Evolutionary conservation across 2,797 vertebrate genomes (phyloP).

Genomic region (Danionella dracula): DNA sequence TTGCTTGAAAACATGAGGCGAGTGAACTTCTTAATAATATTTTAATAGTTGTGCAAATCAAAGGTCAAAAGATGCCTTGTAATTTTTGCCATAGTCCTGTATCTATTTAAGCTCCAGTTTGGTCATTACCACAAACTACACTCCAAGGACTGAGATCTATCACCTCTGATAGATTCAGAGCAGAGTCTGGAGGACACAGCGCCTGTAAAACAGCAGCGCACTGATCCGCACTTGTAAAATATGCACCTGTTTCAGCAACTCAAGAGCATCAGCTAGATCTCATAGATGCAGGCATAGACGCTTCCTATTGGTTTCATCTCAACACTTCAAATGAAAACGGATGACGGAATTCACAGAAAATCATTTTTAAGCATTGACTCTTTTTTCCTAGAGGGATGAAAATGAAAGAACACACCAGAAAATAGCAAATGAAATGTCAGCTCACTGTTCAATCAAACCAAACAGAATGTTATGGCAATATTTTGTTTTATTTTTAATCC

Average conservation of each 20-base stretch:
- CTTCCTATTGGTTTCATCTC: background rate
- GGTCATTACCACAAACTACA: constrained; percentile 25
- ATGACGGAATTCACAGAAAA: background rate
- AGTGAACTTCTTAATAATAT: no score
- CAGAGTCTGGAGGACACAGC: constrained; percentile 14
- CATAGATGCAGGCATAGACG: background rate
- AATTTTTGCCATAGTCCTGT: background rate
- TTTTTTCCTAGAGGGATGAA: background rate
- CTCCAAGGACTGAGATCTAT: constrained; percentile 33
- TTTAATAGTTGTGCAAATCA: constrained; percentile 23
- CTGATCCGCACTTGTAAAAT: constrained; percentile 16
- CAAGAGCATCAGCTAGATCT: background rate
- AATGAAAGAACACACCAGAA: background rate
- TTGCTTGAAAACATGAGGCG: no score
- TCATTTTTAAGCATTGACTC: background rate
- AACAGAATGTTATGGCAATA: no score
- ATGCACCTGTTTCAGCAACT: constrained; percentile 3
- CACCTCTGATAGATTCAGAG: constrained; percentile 36
- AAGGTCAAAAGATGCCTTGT: constrained; percentile 19
- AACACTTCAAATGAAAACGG: background rate
- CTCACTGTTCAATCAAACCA: no score
- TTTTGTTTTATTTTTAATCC: no score
- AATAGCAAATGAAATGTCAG: background rate
- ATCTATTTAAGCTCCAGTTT: constrained; percentile 16
- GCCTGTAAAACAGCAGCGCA: constrained; percentile 12